phyloP scores from a whole-genome alignment of 2,113 vertebrate species.

The Microcebus lehilahytsara region DNA sequence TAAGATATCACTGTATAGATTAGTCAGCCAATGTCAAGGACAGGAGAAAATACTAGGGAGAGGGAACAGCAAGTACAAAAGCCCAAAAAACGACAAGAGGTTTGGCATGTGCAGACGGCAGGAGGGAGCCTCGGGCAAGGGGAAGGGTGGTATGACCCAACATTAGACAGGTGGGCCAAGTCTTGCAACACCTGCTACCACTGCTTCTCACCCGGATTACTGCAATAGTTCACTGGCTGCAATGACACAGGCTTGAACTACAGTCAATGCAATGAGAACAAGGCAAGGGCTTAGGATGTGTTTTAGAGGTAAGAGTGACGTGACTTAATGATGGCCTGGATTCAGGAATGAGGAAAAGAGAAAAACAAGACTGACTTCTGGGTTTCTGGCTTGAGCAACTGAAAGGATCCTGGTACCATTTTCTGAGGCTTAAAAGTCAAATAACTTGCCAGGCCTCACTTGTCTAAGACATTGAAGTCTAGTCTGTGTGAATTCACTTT shows the following conservation, averaged over 20 bases:
- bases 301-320: not conserved
- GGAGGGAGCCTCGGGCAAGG: not conserved
- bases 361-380: not conserved
- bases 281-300: not conserved
- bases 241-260: not conserved
- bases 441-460: not conserved
- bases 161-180: not conserved
- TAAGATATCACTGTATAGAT: not conserved
- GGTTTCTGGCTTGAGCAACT: not conserved
- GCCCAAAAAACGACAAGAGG: not conserved
- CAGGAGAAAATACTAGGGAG: not conserved
- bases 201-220: not conserved
- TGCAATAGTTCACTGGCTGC: not conserved
- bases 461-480: not conserved
- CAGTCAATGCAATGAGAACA: not conserved
- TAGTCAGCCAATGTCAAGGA: not conserved
- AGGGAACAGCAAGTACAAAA: not conserved
- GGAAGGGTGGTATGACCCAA: not conserved
- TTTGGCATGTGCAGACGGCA: not conserved
- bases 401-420: not conserved
- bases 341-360: not conserved
- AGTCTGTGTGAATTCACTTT: not conserved
- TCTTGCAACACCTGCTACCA: not conserved
- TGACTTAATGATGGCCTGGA: not conserved
- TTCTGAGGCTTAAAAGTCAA: not conserved